Conservation (phyloP, 2,113 vertebrate genomes). For the Scytalopus superciliaris region DNA sequence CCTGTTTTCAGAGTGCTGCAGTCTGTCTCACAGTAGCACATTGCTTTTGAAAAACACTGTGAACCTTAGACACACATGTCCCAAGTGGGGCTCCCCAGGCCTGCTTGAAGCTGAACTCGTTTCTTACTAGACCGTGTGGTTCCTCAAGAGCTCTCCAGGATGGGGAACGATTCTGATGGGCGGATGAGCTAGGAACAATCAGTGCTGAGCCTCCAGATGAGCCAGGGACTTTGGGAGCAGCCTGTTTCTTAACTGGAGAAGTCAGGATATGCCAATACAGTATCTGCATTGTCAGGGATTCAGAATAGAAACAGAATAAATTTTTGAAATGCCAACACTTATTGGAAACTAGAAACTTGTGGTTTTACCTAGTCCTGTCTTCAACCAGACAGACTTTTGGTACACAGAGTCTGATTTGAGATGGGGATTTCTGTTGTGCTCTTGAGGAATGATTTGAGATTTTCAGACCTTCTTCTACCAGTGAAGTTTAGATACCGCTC, state of each 20-base stretch:
- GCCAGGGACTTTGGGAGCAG: background rate
- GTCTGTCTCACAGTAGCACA: background rate
- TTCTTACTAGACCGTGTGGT: background rate
- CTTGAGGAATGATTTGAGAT: background rate
- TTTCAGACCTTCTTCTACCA: background rate
- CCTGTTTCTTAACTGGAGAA: background rate
- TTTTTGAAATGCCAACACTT: background rate
- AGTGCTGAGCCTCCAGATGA: background rate
- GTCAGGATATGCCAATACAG: background rate
- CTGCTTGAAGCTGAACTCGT: background rate
- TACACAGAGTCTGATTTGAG: background rate
- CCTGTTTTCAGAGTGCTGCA: background rate
- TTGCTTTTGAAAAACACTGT: background rate
- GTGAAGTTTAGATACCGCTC: background rate
- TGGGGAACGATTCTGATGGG: accelerated
- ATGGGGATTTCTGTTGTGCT: background rate
- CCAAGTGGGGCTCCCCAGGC: accelerated
- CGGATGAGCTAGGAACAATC: background rate
- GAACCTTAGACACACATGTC: background rate
- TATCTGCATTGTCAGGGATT: accelerated
- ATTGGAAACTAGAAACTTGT: background rate
- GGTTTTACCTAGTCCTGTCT: background rate
- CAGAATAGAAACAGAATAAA: background rate
- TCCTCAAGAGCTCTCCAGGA: background rate
- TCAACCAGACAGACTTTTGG: background rate